Base-by-base conservation (phyloP, 2,797 vertebrate species). In the Crax fasciolata region DNA sequence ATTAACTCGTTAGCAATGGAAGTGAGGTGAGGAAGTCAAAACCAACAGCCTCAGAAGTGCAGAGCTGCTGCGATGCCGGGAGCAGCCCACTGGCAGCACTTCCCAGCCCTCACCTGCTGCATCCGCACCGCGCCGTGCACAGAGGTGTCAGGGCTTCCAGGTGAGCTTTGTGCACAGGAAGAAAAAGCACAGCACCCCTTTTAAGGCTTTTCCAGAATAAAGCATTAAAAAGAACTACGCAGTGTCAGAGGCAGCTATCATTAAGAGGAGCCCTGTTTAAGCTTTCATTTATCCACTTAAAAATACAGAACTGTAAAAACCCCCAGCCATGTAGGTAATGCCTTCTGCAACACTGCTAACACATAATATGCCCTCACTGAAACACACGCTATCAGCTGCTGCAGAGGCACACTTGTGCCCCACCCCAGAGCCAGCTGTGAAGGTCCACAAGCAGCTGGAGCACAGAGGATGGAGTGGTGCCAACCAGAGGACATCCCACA, bases 391-490 rank as follows among this genome's bases (percentile, higher is more conserved):
- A 93, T 92, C 73, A 72, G 65, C 75, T 66, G 67, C 87, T 38
- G 52, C 87, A 91, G 94, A 83, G 30, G 66, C 55, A 63, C 35
- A 14, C 49, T 87, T 27, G 0, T 32, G 74, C 85, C 80, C 94
- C 95, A 94, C 96, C 96, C 96, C 59, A 58, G 23, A 81, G 74
- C 35, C 89, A 86, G 87, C 93, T 87, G 79, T 1, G 1, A 74
- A 78, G 73, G 74, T 79, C 71, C 59, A n/a, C 74, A 57, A 73
- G 9, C 80, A 90, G 90, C 77, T 89, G 86, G 55, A 70, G 57
- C 59, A 62, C 54, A 86, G 48, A 78, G 58, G 48, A 89, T 49
- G 44, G 83, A 91, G 74, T 0, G 76, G 67, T 74, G 92, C 92
- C 94, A 96, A 78, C 4, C 48, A 79, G 81, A 87, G 67, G 83